These are phyloP conservation scores for Perithous albicinctus DNA, from an alignment of 2,888 invertebrate genomes.

Conservation along the genomic window DNA sequence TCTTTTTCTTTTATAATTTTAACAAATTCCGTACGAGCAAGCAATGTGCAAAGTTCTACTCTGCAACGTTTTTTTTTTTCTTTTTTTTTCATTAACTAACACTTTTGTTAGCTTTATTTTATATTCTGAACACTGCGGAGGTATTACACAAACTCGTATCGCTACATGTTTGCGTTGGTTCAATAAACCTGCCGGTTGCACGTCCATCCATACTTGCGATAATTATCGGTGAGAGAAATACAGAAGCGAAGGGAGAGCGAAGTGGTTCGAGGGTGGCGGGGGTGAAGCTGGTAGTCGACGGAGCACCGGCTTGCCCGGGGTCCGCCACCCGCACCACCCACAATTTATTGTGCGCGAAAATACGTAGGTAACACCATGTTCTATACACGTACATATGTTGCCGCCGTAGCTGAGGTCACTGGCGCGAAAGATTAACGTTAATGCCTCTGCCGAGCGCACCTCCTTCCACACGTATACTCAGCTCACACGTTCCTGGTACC, in stretches of 20 bases:
- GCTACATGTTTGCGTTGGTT: not conserved
- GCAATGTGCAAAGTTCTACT: too few relatives aligned
- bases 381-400: conserved; percentile 31
- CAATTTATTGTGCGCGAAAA: conserved; percentile 68
- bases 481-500: conserved; percentile 46
- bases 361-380: conserved; percentile 57
- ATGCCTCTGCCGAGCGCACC: conserved; percentile 53
- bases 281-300: not conserved
- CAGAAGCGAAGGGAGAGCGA: conserved; percentile 14
- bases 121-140: not conserved
- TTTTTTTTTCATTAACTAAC: not conserved
- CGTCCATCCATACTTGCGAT: conserved; percentile 57
- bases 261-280: not conserved
- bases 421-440: conserved; percentile 65
- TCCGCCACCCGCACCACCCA: conserved; percentile 51
- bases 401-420: conserved; percentile 45
- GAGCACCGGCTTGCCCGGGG: conserved; percentile 26
- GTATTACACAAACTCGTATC: too few relatives aligned
- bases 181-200: conserved; percentile 7
- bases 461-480: conserved; percentile 8
- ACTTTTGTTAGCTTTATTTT: not conserved
- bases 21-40: too few relatives aligned
- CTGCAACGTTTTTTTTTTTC: not conserved
- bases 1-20: too few relatives aligned
- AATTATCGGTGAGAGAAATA: conserved; percentile 40